Evolutionary conservation across 1,140 invertebrate species (phyloP).

Genomic region (Apis dorsata): DNA sequence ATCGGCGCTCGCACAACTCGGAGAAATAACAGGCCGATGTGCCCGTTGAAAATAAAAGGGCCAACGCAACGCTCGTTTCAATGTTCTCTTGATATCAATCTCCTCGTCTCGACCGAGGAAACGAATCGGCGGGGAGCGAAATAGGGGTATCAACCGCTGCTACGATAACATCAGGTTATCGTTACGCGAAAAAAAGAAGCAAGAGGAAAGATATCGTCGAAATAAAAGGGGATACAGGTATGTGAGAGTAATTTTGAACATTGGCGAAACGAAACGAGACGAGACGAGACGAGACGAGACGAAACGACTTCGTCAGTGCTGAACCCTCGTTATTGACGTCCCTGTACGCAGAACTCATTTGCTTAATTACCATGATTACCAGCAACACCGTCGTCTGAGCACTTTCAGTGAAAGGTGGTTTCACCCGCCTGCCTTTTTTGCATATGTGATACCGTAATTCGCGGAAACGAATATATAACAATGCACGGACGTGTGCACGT

Average conservation of each 20-base stretch:
- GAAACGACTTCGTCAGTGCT: slow-evolving; percentile 40
- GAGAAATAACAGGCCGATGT: slow-evolving; percentile 30
- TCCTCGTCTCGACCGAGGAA: background rate
- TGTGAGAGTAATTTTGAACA: too few relatives aligned
- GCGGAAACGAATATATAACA: background rate
- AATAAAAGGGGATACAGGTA: background rate
- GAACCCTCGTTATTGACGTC: slow-evolving; percentile 58
- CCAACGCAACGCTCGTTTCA: slow-evolving; percentile 12
- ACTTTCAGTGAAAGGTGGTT: background rate
- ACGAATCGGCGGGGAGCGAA: background rate
- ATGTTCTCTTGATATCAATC: slow-evolving; percentile 38
- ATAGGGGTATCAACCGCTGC: slow-evolving; percentile 5
- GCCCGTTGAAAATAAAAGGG: slow-evolving; percentile 27
- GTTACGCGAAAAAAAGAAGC: background rate
- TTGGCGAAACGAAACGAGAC: background rate
- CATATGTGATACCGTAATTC: slow-evolving; percentile 22
- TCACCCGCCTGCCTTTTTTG: background rate
- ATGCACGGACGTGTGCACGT: background rate
- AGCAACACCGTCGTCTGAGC: slow-evolving; percentile 13
- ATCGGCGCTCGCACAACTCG: slow-evolving; percentile 15
- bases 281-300: background rate
- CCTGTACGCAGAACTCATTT: slow-evolving; percentile 66
- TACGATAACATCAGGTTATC: slow-evolving; percentile 3
- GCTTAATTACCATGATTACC: slow-evolving; percentile 67
- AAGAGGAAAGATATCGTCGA: slow-evolving; percentile 6